Evolutionary conservation across 1,140 invertebrate genomes (phyloP).

Genomic region (Zeugodacus cucurbitae): DNA sequence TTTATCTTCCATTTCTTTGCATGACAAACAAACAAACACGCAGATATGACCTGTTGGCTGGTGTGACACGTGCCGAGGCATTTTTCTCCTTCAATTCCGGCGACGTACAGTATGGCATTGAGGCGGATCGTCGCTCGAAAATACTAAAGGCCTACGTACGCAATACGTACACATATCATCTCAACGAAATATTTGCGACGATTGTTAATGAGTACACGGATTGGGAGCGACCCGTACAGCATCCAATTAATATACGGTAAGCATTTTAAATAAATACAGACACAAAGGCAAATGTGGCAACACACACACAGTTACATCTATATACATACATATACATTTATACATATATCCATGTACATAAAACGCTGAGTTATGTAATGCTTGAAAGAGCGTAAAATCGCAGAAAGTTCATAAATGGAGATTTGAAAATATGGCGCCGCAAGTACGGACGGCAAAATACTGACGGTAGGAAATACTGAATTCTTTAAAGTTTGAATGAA

Average conservation of each 20-base stretch:
- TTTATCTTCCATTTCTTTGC: conserved; percentile 12
- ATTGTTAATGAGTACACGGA: conserved; percentile 98
- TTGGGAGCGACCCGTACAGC: conserved; percentile 93
- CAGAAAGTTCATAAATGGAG: background rate
- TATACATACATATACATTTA: background rate
- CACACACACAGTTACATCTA: background rate
- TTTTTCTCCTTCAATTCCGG: conserved; percentile 90
- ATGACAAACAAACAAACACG: background rate
- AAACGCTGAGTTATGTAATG: background rate
- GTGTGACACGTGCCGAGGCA: conserved; percentile 87
- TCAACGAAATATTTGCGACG: conserved; percentile 85
- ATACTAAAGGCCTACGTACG: conserved; percentile 92
- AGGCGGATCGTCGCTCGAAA: conserved; percentile 85
- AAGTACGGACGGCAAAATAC: no score
- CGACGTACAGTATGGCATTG: conserved; percentile 92
- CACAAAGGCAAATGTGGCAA: background rate
- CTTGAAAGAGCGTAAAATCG: background rate
- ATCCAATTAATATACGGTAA: conserved; percentile 88
- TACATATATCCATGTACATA: background rate
- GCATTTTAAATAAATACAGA: conserved; percentile 40
- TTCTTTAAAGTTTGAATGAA: no score
- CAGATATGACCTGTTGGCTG: conserved; percentile 93
- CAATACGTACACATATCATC: conserved; percentile 90
- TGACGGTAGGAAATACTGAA: no score
- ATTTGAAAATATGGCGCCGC: no score